Conservation (phyloP, 23 tunicate genomes). For the Diplosoma virens region DNA sequence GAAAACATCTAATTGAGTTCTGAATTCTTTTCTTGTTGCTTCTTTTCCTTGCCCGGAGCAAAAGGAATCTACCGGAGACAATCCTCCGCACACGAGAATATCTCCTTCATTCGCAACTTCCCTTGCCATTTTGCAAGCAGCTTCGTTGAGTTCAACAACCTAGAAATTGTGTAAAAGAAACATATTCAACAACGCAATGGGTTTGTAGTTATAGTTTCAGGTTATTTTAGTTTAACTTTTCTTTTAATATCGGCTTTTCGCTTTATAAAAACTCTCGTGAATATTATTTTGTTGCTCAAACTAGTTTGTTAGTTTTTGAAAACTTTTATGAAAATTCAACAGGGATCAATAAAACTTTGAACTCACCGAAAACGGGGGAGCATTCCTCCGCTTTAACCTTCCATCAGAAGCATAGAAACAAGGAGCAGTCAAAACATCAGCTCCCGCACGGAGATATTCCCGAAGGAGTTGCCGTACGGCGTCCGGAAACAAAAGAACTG, state of each 20-base stretch:
- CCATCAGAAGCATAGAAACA: conserved; percentile 53
- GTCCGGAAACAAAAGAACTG: conserved; percentile 67
- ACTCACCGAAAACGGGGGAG: conserved; percentile 16
- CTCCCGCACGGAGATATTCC: conserved; percentile 74
- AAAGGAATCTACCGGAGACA: conserved; percentile 50
- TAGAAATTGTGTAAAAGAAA: not conserved
- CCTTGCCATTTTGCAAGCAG: conserved; percentile 79
- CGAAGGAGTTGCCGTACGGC: conserved; percentile 81
- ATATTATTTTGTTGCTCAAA: no score
- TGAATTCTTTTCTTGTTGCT: conserved; percentile 33
- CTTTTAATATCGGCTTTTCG: no score
- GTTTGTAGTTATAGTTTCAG: no score
- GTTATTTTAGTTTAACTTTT: no score
- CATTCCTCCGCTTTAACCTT: conserved; percentile 2
- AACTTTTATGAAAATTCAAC: no score
- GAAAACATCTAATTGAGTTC: conserved; percentile 26
- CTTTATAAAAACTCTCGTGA: no score
- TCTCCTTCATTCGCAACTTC: conserved; percentile 70
- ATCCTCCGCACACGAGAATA: conserved; percentile 62
- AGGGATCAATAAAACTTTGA: no score
- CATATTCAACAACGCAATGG: no score
- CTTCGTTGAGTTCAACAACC: conserved; percentile 60
- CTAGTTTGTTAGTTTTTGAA: no score
- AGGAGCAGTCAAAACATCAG: conserved; percentile 66
- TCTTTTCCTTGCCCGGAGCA: conserved; percentile 11